Percentiles rank a stretch among this genome's conserved stretches.
phyloP scores from a whole-genome alignment of 2,888 invertebrate genomes.

The Daptonema setosum region DNA sequence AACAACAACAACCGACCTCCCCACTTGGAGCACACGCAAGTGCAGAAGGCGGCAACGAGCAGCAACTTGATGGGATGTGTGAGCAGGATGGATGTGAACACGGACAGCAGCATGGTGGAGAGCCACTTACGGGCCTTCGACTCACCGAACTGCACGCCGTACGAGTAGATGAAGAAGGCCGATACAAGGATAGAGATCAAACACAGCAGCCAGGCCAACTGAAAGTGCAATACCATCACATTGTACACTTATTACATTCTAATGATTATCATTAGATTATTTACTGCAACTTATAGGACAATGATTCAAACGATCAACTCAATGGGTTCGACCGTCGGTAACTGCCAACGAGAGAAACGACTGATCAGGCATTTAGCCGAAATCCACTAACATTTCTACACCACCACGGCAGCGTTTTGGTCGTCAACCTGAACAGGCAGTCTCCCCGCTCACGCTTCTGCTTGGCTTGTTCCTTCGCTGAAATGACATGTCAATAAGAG shows the following conservation, averaged over 20 bases:
- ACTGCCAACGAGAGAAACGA: too few species aligned
- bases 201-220: conserved; percentile 30
- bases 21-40: conserved; percentile 8
- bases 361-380: too few species aligned
- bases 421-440: not conserved
- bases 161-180: conserved; percentile 31
- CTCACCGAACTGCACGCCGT: conserved; percentile 33
- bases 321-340: too few species aligned
- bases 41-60: conserved; percentile 27
- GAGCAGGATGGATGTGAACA: conserved; percentile 32
- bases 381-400: conserved; percentile 22
- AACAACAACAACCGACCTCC: too few species aligned
- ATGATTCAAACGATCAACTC: too few species aligned
- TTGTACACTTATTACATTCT: too few species aligned
- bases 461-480: not conserved
- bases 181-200: conserved; percentile 26
- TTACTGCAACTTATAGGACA: too few species aligned
- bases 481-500: not conserved
- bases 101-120: conserved; percentile 32
- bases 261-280: too few species aligned
- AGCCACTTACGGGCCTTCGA: conserved; percentile 33
- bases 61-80: conserved; percentile 35
- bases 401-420: conserved; percentile 22
- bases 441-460: not conserved
- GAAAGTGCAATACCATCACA: not conserved